These are phyloP conservation scores for Elephas maximus DNA, from an alignment of 2,113 vertebrate genomes.

Conservation along the genomic window DNA sequence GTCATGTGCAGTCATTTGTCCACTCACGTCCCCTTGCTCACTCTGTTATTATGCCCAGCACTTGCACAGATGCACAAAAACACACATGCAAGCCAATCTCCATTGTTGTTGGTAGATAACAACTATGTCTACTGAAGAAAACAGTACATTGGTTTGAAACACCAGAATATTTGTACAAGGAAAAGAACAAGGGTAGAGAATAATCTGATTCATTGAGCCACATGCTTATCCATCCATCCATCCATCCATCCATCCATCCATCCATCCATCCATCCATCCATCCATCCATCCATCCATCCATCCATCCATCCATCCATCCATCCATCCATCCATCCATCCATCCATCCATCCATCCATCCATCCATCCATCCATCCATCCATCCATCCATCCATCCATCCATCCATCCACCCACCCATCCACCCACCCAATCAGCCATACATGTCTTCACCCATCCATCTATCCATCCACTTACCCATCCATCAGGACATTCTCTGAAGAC, in stretches of 20 bases:
- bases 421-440: no score
- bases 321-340: no score
- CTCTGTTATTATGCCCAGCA: fast-evolving
- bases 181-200: not conserved
- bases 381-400: not conserved
- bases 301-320: no score
- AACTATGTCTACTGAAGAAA: not conserved
- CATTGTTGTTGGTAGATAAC: not conserved
- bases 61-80: not conserved
- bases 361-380: no score
- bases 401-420: no score
- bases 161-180: not conserved
- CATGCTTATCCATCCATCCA: not conserved
- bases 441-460: no score
- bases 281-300: not conserved
- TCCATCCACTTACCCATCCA: no score
- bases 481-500: no score
- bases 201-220: not conserved
- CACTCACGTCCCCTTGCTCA: not conserved
- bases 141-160: not conserved
- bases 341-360: not conserved
- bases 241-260: not conserved
- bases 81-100: no score
- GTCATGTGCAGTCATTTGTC: no score
- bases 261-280: no score